These are phyloP conservation scores for Chloropsis cyanopogon DNA, from an alignment of 2,113 vertebrate species.

Conservation along the genomic window DNA sequence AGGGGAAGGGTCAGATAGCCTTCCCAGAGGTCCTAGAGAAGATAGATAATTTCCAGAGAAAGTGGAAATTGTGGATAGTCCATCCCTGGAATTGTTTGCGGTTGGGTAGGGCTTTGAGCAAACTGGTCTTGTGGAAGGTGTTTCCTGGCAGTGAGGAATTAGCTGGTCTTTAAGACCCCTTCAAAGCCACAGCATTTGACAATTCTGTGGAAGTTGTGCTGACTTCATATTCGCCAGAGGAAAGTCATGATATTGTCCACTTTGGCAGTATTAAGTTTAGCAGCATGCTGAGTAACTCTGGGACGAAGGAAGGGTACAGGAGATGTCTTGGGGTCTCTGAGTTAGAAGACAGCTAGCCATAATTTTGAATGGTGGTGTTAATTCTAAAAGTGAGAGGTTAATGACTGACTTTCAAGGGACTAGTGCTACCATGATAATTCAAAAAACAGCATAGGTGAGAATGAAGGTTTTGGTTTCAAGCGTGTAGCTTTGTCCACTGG, in stretches of 20 bases:
- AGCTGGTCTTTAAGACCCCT: neutral
- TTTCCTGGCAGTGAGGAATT: neutral
- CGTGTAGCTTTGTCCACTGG: neutral
- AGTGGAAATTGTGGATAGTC: neutral
- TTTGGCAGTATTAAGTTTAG: neutral
- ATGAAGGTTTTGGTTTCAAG: neutral
- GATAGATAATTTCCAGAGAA: neutral
- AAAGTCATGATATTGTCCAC: rapidly evolving
- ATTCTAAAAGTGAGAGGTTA: neutral
- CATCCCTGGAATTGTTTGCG: neutral
- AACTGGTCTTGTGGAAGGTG: neutral
- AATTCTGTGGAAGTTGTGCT: neutral
- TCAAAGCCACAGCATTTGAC: neutral
- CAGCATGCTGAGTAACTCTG: rapidly evolving
- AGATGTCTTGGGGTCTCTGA: neutral
- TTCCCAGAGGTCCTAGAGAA: neutral
- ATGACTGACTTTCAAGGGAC: neutral
- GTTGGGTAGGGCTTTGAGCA: neutral
- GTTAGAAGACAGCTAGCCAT: neutral
- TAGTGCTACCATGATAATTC: neutral
- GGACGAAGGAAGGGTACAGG: neutral
- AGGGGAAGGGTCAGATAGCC: neutral
- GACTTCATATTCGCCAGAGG: neutral
- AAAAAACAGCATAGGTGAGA: neutral
- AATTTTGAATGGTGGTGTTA: neutral